Evolutionary conservation across 2,888 invertebrate genomes (phyloP).

Genomic region (Noctua comes): DNA sequence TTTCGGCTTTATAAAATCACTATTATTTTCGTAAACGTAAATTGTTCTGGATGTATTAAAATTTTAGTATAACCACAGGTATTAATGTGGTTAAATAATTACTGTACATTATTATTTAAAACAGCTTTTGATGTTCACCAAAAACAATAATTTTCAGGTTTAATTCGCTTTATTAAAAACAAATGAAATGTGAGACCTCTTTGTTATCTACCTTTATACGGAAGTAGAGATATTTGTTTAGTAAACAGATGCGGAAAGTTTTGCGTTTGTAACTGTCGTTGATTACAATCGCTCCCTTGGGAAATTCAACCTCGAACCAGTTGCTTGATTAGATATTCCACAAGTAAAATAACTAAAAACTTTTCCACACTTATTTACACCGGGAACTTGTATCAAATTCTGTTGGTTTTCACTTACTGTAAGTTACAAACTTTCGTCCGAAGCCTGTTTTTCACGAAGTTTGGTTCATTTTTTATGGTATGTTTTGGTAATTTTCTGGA

Average conservation of each 20-base stretch:
- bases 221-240: slow-evolving; percentile 14
- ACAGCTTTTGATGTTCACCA: not conserved
- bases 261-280: slow-evolving; percentile 50
- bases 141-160: not conserved
- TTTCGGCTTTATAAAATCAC: not conserved
- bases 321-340: slow-evolving; percentile 57
- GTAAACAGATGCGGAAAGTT: slow-evolving; percentile 50
- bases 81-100: slow-evolving; percentile 10
- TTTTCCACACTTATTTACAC: slow-evolving; percentile 35
- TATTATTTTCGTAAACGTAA: not conserved
- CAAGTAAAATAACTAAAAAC: slow-evolving; percentile 53
- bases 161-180: not conserved
- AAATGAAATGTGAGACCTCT: not conserved
- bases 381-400: slow-evolving; percentile 38
- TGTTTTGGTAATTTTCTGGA: slow-evolving; percentile 61
- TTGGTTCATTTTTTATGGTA: slow-evolving; percentile 48
- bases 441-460: slow-evolving; percentile 41
- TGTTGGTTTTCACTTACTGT: slow-evolving; percentile 49
- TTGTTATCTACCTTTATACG: not conserved
- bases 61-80: not conserved
- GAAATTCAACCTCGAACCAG: slow-evolving; percentile 57
- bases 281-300: slow-evolving; percentile 60
- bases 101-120: slow-evolving; percentile 1
- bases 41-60: not conserved
- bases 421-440: slow-evolving; percentile 39